Evolutionary conservation across 2,888 invertebrate genomes (phyloP).

Genomic region (Dicyrtomina minuta): DNA sequence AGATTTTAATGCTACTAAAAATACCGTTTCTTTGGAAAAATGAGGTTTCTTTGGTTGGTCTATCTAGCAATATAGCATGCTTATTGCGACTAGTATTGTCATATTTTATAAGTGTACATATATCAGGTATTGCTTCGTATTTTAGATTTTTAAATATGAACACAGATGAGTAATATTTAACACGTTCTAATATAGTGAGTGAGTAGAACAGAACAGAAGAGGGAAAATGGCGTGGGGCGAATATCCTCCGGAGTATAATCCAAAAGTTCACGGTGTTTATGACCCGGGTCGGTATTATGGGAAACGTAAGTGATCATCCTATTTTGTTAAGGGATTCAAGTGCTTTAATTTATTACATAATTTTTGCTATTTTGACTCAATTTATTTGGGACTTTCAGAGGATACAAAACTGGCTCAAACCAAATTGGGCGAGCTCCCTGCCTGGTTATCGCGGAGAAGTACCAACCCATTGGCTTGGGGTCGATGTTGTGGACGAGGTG

Average conservation of each 20-base stretch:
- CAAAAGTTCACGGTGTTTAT: constrained; percentile 86
- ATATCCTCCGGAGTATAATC: constrained; percentile 88
- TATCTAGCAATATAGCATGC: too few relatives aligned
- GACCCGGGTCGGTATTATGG: constrained; percentile 93
- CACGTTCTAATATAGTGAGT: too few relatives aligned
- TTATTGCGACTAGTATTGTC: too few relatives aligned
- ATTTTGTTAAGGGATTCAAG: background rate
- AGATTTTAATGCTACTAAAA: too few relatives aligned
- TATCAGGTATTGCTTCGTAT: too few relatives aligned
- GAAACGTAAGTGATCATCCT: constrained; percentile 71
- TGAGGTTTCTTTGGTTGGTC: too few relatives aligned
- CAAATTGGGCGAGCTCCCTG: constrained; percentile 77
- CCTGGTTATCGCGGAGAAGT: constrained; percentile 83
- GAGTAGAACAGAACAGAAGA: too few relatives aligned
- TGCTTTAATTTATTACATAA: background rate
- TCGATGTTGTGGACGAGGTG: constrained; percentile 73
- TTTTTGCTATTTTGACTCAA: background rate
- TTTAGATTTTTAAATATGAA: too few relatives aligned
- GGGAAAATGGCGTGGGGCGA: constrained; percentile 81
- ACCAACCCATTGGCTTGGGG: constrained; percentile 70
- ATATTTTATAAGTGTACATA: too few relatives aligned
- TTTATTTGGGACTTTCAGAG: constrained; percentile 62
- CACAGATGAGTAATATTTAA: too few relatives aligned
- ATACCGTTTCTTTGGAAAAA: too few relatives aligned
- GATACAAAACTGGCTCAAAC: constrained; percentile 86